phyloP scores from a whole-genome alignment of 2,888 invertebrate genomes.

The Eupithecia centaureata region DNA sequence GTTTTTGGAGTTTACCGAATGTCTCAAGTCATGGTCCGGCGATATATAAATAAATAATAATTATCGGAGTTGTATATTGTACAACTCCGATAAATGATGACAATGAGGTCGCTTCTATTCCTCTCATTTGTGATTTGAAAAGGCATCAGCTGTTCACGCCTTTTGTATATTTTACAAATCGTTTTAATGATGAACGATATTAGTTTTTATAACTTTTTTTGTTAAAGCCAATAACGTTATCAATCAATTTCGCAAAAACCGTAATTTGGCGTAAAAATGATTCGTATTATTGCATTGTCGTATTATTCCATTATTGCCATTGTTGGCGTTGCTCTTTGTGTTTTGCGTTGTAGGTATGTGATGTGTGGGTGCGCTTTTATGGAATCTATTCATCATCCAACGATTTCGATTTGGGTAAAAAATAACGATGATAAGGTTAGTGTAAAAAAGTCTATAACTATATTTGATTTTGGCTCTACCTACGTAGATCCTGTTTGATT shows the following conservation, averaged over 20 bases:
- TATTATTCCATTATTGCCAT: conserved; percentile 26
- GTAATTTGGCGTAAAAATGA: conserved; percentile 36
- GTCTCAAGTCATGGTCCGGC: too few species aligned
- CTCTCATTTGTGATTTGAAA: not conserved
- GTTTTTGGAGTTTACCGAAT: too few species aligned
- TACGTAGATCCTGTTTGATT: not conserved
- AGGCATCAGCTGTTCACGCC: not conserved
- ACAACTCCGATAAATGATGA: too few species aligned
- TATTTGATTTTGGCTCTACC: not conserved
- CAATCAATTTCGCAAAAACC: conserved; percentile 16
- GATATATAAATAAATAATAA: too few species aligned
- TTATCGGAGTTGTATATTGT: too few species aligned
- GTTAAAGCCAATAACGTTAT: conserved; percentile 11
- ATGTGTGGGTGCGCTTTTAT: not conserved
- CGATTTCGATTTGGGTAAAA: not conserved
- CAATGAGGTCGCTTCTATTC: too few species aligned
- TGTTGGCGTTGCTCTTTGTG: conserved; percentile 28
- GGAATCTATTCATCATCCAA: not conserved
- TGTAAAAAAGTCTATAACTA: not conserved
- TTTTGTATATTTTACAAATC: not conserved
- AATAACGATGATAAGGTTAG: not conserved
- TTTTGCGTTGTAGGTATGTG: not conserved
- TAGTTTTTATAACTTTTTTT: conserved; percentile 4
- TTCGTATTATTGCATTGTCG: conserved; percentile 35
- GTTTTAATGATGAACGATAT: conserved; percentile 6